A percentile compares a stretch with the other conserved stretches of the same genome.
Evolutionary conservation across 2,113 vertebrate genomes (phyloP).

Genomic region (Puma concolor): DNA sequence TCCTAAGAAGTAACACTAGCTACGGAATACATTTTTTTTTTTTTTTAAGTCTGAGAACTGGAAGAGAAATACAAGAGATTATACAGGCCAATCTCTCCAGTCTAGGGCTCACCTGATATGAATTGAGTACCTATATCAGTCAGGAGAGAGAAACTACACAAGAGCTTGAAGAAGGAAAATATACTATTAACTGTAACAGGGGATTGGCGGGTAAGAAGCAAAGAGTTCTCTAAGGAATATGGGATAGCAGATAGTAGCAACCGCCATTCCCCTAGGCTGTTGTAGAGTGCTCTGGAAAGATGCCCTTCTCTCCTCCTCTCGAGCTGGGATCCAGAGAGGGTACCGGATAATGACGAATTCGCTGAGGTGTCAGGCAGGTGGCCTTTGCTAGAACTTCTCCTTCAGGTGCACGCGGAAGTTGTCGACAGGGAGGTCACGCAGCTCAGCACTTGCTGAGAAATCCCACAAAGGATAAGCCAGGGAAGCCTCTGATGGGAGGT

Average conservation of each 20-base stretch:
- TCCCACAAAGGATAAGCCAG: not conserved
- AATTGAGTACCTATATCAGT: not conserved
- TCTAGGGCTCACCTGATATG: not conserved
- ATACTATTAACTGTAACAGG: not conserved
- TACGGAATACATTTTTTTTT: not conserved
- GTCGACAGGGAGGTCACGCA: not conserved
- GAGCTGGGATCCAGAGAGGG: not conserved
- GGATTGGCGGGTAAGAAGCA: not conserved
- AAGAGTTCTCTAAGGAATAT: not conserved
- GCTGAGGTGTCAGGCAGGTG: not conserved
- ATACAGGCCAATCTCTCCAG: not conserved
- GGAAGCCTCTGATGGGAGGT: not conserved
- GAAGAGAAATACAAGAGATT: not conserved
- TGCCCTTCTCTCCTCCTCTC: rapidly evolving
- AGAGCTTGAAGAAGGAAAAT: not conserved
- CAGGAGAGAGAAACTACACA: not conserved
- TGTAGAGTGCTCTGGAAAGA: no score
- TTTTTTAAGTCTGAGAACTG: not conserved
- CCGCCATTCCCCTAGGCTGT: not conserved
- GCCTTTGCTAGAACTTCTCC: not conserved
- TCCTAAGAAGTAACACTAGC: not conserved
- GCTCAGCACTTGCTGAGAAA: not conserved
- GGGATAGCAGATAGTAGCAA: not conserved
- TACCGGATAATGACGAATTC: not conserved
- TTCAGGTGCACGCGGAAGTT: not conserved